A percentile compares a stretch with the other conserved stretches of the same genome.
Evolutionary conservation across 2,113 vertebrate genomes (phyloP).

Genomic region (Alligator mississippiensis): DNA sequence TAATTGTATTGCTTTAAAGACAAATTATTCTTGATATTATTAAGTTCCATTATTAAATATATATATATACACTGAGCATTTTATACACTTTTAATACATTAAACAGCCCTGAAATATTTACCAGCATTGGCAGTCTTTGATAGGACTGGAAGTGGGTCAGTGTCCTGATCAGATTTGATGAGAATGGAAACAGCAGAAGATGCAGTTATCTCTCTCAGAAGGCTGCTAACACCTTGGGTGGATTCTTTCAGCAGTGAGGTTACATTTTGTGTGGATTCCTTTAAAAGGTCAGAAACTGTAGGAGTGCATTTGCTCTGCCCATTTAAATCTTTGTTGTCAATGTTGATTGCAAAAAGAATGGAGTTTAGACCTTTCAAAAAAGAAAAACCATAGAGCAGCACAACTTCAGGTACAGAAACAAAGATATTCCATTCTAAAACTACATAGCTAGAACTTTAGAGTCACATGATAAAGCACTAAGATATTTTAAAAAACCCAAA

Average conservation of each 20-base stretch:
- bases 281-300: constrained; percentile 90
- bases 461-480: not conserved
- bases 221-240: constrained; percentile 94
- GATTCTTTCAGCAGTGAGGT: constrained; percentile 95
- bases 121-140: constrained; percentile 77
- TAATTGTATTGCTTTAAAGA: no score
- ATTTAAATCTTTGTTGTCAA: constrained; percentile 96
- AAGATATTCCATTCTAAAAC: not conserved
- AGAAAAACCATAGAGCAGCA: not conserved
- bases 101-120: constrained; percentile 28
- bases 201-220: constrained; percentile 93
- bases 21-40: not conserved
- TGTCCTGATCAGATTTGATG: constrained; percentile 83
- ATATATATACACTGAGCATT: not conserved
- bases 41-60: not conserved
- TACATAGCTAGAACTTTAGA: not conserved
- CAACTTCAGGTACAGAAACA: not conserved
- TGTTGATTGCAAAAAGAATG: constrained; percentile 98
- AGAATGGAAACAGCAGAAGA: constrained; percentile 91
- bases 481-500: fast-evolving
- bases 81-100: not conserved
- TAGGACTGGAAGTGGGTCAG: constrained; percentile 90
- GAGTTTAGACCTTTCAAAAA: constrained; percentile 90
- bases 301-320: constrained; percentile 83
- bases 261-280: constrained; percentile 97